These are phyloP conservation scores for Sinocyclocheilus grahami DNA, from an alignment of 2,113 vertebrate species.

Conservation along the genomic window DNA sequence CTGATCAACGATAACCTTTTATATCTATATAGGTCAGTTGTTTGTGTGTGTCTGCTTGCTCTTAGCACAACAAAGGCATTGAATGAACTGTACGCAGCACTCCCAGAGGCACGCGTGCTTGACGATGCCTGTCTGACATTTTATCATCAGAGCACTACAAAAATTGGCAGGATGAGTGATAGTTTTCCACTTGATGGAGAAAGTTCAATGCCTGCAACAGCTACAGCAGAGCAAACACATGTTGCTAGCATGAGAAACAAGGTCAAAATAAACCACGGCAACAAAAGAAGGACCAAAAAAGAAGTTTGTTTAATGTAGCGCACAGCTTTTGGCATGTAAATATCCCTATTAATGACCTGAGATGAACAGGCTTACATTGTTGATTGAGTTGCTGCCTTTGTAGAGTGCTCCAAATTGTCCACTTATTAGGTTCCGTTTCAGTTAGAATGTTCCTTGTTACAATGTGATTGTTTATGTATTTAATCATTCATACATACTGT, in stretches of 20 bases:
- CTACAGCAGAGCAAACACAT: background rate
- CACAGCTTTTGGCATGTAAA: background rate
- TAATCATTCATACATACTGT: no score
- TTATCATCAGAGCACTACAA: slow-evolving; percentile 42
- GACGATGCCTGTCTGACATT: no score
- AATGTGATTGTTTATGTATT: no score
- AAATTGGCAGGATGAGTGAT: slow-evolving; percentile 47
- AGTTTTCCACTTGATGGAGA: slow-evolving; percentile 31
- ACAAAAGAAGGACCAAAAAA: background rate
- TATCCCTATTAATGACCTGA: no score
- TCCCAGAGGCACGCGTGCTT: slow-evolving; percentile 18
- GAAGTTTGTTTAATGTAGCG: background rate
- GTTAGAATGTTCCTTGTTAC: background rate
- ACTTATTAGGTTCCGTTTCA: background rate
- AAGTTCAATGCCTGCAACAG: slow-evolving; percentile 19
- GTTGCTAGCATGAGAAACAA: background rate
- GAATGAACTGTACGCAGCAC: slow-evolving; percentile 2
- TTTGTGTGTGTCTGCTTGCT: background rate
- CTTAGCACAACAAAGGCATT: background rate
- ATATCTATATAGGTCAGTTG: slow-evolving; percentile 3
- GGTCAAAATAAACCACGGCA: background rate
- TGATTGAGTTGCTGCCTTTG: no score
- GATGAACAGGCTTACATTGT: no score
- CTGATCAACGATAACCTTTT: background rate
- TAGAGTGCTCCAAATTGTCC: background rate